These are phyloP conservation scores for Taenaris catops DNA, from an alignment of 2,888 invertebrate genomes.

Conservation along the genomic window DNA sequence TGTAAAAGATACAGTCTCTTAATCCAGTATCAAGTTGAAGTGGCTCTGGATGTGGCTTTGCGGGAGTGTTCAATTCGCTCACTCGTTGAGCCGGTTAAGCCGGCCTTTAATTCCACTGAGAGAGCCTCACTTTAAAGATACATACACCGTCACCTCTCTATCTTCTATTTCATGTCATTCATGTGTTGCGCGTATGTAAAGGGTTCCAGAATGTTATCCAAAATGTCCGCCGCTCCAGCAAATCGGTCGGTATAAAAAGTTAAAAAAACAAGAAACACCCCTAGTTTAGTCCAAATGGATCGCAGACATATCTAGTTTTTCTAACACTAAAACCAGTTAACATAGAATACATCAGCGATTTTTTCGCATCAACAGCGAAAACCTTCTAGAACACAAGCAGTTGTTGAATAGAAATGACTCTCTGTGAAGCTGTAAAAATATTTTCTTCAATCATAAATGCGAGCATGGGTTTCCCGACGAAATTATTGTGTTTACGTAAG, in stretches of 20 bases:
- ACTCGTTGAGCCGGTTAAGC: too few species aligned
- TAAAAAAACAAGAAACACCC: slow-evolving; percentile 46
- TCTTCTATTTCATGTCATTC: too few species aligned
- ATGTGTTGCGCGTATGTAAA: slow-evolving; percentile 62
- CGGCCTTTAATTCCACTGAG: too few species aligned
- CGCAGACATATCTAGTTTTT: slow-evolving; percentile 36
- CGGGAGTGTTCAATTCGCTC: too few species aligned
- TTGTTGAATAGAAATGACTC: slow-evolving; percentile 14
- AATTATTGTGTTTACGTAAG: slow-evolving; percentile 65
- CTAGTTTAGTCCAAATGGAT: slow-evolving; percentile 39
- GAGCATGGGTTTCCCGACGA: slow-evolving; percentile 33
- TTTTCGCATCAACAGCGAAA: slow-evolving; percentile 5
- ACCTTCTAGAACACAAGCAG: slow-evolving; percentile 1
- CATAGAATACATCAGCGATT: slow-evolving; percentile 10
- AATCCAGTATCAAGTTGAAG: too few species aligned
- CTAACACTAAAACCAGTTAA: slow-evolving; percentile 4
- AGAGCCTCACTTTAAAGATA: too few species aligned
- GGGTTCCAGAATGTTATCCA: slow-evolving; percentile 67
- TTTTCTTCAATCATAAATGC: slow-evolving; percentile 27
- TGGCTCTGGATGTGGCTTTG: too few species aligned
- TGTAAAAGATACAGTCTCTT: too few species aligned
- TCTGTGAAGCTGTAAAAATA: slow-evolving; percentile 29
- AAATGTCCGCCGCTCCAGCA: slow-evolving; percentile 54
- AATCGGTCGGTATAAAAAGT: slow-evolving; percentile 57
- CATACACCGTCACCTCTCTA: too few species aligned